A percentile compares a stretch with the other conserved stretches of the same genome.
Conservation (phyloP, 2,113 vertebrate species). For the Elanus axillaris region DNA sequence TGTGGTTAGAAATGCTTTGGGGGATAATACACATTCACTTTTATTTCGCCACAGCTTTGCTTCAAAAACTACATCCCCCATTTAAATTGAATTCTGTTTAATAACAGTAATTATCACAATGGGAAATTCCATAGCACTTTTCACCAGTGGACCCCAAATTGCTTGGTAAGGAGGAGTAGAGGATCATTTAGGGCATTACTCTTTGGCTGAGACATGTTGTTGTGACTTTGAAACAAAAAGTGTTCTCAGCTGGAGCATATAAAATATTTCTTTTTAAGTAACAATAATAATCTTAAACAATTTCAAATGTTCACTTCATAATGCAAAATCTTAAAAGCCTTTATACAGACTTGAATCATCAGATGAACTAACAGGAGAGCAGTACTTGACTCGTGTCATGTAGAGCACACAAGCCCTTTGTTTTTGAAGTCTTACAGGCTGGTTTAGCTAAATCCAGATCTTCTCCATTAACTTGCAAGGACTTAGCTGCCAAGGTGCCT, state of each 20-base stretch:
- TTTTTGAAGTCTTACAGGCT: background rate
- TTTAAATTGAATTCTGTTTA: background rate
- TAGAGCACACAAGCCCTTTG: rapidly evolving
- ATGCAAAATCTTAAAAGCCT: background rate
- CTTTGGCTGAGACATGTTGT: background rate
- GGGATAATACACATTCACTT: background rate
- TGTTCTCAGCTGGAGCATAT: background rate
- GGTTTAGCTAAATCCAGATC: background rate
- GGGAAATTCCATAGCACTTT: background rate
- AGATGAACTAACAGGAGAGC: background rate
- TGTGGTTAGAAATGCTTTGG: background rate
- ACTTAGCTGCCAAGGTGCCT: background rate
- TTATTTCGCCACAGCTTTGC: background rate
- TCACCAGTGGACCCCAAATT: background rate
- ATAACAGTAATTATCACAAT: background rate
- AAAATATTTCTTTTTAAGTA: background rate
- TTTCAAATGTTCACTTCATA: background rate
- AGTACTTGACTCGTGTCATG: background rate
- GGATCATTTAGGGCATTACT: background rate
- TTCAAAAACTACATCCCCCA: background rate
- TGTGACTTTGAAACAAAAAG: background rate
- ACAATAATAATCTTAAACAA: background rate
- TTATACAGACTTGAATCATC: background rate
- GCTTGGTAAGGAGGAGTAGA: background rate
- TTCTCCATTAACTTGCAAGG: background rate